Evolutionary conservation across 2,888 invertebrate genomes (phyloP).

Genomic region (Anthrax anthrax): DNA sequence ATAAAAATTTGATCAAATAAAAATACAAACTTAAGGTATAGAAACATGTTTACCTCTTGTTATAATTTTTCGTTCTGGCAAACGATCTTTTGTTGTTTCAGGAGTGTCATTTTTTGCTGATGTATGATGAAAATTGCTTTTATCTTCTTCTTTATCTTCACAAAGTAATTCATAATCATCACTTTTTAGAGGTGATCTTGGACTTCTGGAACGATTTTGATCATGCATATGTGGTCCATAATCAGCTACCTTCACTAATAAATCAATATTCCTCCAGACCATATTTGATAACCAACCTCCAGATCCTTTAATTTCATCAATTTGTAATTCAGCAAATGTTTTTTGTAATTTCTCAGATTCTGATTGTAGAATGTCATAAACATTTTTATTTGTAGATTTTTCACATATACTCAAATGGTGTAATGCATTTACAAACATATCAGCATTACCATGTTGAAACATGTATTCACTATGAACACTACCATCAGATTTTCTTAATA

Average conservation of each 20-base stretch:
- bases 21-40: too few species aligned
- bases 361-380: constrained; percentile 55
- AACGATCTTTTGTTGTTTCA: constrained; percentile 4
- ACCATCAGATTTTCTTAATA: constrained; percentile 49
- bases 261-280: constrained; percentile 19
- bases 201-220: constrained; percentile 14
- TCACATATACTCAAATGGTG: constrained; percentile 26
- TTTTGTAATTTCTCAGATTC: constrained; percentile 58
- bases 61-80: constrained; percentile 25
- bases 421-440: constrained; percentile 37
- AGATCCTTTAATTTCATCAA: constrained; percentile 37
- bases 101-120: not conserved
- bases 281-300: constrained; percentile 31
- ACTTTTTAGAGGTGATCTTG: constrained; percentile 15
- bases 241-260: constrained; percentile 29
- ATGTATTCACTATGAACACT: constrained; percentile 52
- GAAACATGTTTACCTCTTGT: constrained; percentile 19
- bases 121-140: not conserved
- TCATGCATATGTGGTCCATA: constrained; percentile 23
- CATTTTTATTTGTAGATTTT: constrained; percentile 45
- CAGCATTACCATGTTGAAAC: constrained; percentile 78
- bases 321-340: constrained; percentile 76
- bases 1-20: not conserved
- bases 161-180: constrained; percentile 27
- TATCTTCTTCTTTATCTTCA: not conserved